Base-by-base conservation (phyloP, 2,797 vertebrate genomes). In the Gouania willdenowi region DNA sequence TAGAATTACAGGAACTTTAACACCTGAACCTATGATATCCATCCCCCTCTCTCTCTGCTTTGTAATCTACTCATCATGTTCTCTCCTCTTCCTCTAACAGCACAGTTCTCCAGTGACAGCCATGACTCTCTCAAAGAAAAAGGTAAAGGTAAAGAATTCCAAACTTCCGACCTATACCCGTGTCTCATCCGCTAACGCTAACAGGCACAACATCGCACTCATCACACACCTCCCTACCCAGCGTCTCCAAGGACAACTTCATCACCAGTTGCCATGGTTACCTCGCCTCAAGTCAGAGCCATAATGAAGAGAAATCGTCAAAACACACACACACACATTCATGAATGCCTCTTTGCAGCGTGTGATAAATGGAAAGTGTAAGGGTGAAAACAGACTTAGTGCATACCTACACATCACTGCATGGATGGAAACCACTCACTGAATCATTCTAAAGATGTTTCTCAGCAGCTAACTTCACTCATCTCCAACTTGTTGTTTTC, bases 121-220 rank as follows among this genome's bases (percentile, higher is more conserved):
- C 22, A 86, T 91, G 89, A 72, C 81, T 1, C 79, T 91, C 33
- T 91, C 90, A 61, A 90, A 89, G 78, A 91, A 90, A 61, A 90
- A 87, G 89, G 90, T 91, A 87, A 82, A 26, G 33, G 59, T 53
- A 66, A 41, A 49, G n/a, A 23, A 41, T 59, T 59, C 32, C 14
- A 60, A 67, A 74, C 52, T 46, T 53, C 12, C 47, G 49, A 41
- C 60, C 58, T 62, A 34, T 5, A 12, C 7, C 3, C 3, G 18
- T n/a, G n/a, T 8, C 21, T 23, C 21, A 23, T 21, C 8, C 18
- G 6, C 18, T 3, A 10, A 10, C 10, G 10, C 10, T 10, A 10
- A 43, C 29, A 38, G 5, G 26, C 42, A 58, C 51, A 59, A 47
- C 49, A 54, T 41, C 60, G 26, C 51, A 55, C 52, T 50, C 51